Base-by-base conservation (phyloP, 2,888 invertebrate genomes). In the Cantharis rustica region DNA sequence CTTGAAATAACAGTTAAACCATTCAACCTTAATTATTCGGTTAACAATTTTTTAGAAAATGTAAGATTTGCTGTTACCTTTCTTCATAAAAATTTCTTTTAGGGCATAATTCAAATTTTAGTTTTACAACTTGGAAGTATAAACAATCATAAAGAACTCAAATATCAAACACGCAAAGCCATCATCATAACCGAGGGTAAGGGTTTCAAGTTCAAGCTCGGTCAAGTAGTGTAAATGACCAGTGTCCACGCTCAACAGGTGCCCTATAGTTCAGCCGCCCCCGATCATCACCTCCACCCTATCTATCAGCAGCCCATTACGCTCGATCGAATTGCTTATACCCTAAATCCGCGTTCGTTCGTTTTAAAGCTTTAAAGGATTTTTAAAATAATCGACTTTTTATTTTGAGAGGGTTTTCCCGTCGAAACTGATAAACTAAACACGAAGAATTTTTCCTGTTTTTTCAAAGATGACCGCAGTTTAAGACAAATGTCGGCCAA, bases 191-290 rank as follows among this genome's bases (percentile, higher is more conserved):
- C 73, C 73, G 77, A 75, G 77, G 77, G 69, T 68, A 69, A 75
- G 79, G 79, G 77, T 79, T 75, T 63, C 64, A 66, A 75, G 75
- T 77, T 79, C 77, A 72, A 79, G 73, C 69, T 75, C 78, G 82
- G 81, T 81, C 80, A 82, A 80, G 82, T 76, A 81, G 82, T 82
- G 82, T 77, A 82, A 82, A 82, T 82, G 80, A 80, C 80, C 79
- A 79, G 77, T 75, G 78, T 74, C 79, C 80, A 73, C 73, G 80
- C 69, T 81, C 82, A 82, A 82, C 82, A 82, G 81, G 82, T 82
- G 81, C 82, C 80, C 81, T 69, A 76, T 79, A 79, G 79, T 81
- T 79, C 76, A 73, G 71, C 26, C 72, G 61, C 23, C 72, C 76
- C 61, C 73, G 76, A 75, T 76, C 76, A 71, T 31, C 73, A 76